These are phyloP conservation scores for Delichon dasypus DNA, from an alignment of 2,797 vertebrate genomes.

Conservation along the genomic window DNA sequence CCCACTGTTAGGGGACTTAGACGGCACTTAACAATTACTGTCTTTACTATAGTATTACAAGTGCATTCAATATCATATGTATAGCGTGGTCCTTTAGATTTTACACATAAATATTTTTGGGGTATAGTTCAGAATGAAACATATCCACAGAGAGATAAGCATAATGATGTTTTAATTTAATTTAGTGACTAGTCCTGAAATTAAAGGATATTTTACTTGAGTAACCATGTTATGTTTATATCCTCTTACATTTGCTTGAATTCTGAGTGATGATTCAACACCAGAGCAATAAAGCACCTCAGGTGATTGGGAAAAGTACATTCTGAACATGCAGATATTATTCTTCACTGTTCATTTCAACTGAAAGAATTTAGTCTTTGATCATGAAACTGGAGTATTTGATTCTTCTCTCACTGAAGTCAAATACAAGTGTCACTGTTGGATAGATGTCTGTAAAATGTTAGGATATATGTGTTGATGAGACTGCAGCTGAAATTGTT, in stretches of 20 bases:
- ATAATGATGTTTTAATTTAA: slow-evolving; percentile 39
- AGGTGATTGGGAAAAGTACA: not conserved
- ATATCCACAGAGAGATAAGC: slow-evolving; percentile 5
- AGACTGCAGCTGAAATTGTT: not conserved
- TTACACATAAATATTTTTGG: slow-evolving; percentile 15
- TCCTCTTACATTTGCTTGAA: not conserved
- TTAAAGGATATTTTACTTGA: slow-evolving; percentile 27
- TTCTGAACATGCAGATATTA: slow-evolving; percentile 12
- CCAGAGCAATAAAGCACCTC: not conserved
- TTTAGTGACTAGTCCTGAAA: slow-evolving; percentile 9
- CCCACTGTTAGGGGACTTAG: slow-evolving; percentile 53
- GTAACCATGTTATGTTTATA: slow-evolving; percentile 21
- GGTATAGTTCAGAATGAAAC: slow-evolving; percentile 12
- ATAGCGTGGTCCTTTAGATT: not conserved
- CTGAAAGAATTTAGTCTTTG: not conserved
- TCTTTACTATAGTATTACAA: slow-evolving; percentile 21
- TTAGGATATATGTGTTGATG: not conserved
- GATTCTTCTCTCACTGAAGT: not conserved
- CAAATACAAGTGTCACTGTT: not conserved
- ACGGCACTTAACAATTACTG: slow-evolving; percentile 37
- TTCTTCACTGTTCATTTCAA: not conserved
- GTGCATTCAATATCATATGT: not conserved
- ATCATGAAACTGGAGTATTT: not conserved
- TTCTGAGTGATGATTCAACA: slow-evolving; percentile 4
- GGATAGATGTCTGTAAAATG: not conserved